Evolutionary conservation across 2,888 invertebrate genomes (phyloP).

Genomic region (Noctua janthe): DNA sequence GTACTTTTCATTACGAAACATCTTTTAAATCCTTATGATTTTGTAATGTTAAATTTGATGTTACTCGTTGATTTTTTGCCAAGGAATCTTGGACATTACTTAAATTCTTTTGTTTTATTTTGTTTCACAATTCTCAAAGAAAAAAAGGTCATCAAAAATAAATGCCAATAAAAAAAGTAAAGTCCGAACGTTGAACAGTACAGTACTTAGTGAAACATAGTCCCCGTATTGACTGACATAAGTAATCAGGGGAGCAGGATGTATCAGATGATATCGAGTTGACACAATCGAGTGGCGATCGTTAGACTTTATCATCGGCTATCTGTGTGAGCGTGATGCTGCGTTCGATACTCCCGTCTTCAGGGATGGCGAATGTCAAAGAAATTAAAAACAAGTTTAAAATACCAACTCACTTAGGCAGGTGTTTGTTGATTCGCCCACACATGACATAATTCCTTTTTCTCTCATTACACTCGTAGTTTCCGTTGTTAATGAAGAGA

Average conservation of each 20-base stretch:
- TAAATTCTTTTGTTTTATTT: not conserved
- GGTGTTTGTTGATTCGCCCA: conserved; percentile 20
- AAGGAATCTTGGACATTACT: too few species aligned
- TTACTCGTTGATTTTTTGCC: too few species aligned
- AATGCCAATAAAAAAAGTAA: not conserved
- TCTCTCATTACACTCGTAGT: not conserved
- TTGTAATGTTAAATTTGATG: too few species aligned
- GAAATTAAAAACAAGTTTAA: conserved; percentile 28
- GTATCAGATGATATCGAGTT: conserved; percentile 59
- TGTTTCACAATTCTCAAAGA: not conserved
- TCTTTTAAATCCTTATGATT: not conserved
- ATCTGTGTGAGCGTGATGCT: conserved; percentile 65
- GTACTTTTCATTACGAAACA: not conserved
- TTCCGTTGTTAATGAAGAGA: not conserved
- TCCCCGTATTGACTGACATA: conserved; percentile 54
- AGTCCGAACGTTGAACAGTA: not conserved
- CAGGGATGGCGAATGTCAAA: conserved; percentile 56
- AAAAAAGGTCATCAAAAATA: not conserved
- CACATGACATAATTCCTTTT: conserved; percentile 5
- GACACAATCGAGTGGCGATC: conserved; percentile 67
- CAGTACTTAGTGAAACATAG: conserved; percentile 13
- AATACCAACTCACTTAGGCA: conserved; percentile 30
- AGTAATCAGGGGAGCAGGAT: conserved; percentile 61
- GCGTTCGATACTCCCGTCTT: conserved; percentile 65
- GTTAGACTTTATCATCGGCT: conserved; percentile 65